These are phyloP conservation scores for Amazonetta brasiliensis DNA, from an alignment of 2,797 vertebrate species.

Conservation along the genomic window DNA sequence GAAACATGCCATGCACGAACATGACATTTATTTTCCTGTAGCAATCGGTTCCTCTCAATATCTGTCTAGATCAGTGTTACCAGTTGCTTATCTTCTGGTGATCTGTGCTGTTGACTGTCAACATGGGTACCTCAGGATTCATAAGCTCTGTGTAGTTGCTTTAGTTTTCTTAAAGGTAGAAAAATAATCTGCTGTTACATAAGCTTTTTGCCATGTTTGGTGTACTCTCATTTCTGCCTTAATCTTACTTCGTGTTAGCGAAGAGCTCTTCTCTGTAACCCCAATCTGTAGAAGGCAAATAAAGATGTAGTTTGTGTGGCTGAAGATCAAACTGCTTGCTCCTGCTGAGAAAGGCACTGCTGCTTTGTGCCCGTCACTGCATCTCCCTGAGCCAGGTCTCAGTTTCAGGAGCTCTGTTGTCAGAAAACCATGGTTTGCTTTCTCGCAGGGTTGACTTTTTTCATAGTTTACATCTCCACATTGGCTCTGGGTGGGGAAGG, in stretches of 20 bases:
- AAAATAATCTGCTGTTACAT: not conserved
- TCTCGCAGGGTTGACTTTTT: not conserved
- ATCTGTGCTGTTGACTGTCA: not conserved
- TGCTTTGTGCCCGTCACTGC: not conserved
- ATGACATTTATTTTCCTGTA: not conserved
- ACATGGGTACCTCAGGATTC: not conserved
- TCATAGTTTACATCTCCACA: not conserved
- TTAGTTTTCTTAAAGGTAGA: not conserved
- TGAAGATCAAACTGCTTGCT: not conserved
- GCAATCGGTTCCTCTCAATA: not conserved
- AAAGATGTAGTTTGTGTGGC: not conserved
- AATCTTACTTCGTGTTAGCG: not conserved
- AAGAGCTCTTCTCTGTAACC: not conserved
- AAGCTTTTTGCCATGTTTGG: not conserved
- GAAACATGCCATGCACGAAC: not conserved
- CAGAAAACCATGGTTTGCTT: not conserved
- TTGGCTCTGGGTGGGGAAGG: not conserved
- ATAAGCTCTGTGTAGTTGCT: not conserved
- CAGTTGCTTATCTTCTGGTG: not conserved
- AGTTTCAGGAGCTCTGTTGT: not conserved
- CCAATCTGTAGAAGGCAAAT: not conserved
- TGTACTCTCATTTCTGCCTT: not conserved
- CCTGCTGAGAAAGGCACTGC: not conserved
- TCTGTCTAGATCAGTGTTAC: not conserved
- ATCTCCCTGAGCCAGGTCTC: not conserved